phyloP scores from a whole-genome alignment of 2,797 vertebrate species.

The Kryptolebias ocellatus region DNA sequence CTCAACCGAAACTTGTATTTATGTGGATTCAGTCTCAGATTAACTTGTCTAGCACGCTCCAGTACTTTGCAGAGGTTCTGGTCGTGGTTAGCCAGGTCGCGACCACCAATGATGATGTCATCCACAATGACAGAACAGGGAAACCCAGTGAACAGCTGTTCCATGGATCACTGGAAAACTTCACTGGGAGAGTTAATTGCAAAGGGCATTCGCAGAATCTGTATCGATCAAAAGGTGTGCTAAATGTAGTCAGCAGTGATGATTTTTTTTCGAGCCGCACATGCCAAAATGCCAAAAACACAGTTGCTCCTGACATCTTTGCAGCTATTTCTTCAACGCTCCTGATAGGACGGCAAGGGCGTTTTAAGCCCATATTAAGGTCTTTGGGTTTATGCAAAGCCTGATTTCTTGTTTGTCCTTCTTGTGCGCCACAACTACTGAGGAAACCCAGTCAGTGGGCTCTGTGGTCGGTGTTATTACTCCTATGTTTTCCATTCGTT shows the following conservation, averaged over 20 bases:
- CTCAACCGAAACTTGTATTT: too few species aligned
- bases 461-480: too few species aligned
- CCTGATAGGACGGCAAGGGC: slow-evolving; percentile 31
- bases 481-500: too few species aligned
- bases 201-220: slow-evolving; percentile 36
- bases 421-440: slow-evolving; percentile 43
- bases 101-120: background rate
- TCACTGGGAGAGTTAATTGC: background rate
- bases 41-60: background rate
- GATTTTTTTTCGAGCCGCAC: slow-evolving; percentile 16
- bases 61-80: background rate
- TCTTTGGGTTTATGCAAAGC: slow-evolving; percentile 31
- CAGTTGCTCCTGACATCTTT: slow-evolving; percentile 30
- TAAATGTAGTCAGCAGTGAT: slow-evolving; percentile 35
- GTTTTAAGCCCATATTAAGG: slow-evolving; percentile 24
- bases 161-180: background rate
- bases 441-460: slow-evolving; percentile 20
- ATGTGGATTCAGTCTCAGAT: background rate
- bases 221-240: slow-evolving; percentile 24
- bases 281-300: slow-evolving; percentile 34
- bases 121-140: too few species aligned
- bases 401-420: slow-evolving; percentile 39
- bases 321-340: slow-evolving; percentile 45
- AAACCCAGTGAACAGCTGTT: too few species aligned
- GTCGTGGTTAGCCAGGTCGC: background rate